Evolutionary conservation across 2,113 vertebrate genomes (phyloP), one percentile per base, ranked within the genome.

Genomic region (Cololabis saira): DNA sequence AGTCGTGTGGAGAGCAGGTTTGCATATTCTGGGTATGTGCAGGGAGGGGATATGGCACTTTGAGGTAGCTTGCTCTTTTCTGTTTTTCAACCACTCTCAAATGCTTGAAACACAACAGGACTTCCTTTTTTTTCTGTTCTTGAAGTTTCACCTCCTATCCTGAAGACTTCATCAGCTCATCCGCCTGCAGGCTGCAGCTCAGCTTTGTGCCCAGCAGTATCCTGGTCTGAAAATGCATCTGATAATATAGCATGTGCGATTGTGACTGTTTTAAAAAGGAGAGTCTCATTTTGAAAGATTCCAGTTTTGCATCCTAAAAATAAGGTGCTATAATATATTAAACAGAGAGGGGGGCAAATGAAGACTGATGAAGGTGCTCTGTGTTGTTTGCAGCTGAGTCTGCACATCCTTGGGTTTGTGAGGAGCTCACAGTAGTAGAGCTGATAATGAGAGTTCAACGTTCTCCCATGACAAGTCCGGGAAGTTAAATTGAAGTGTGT

Each of bases 321-420:
- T 41, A 44, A 67, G 56, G 61, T 40, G 53, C 3, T 59, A 56
- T 56, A 42, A 58, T 47, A 48, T 64, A 50, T 82, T 72, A 79
- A 58, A 63, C 50, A 42, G 45, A 78, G 47, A 53, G 56, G 27
- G 45, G 49, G 59, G 68, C 78, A 87, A 91, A 91, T 87, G 79
- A 87, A 86, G 90, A 91, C 78, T 82, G 89, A 91, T 87, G 70
- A 79, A 61, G 73, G 62, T 30, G 78, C 59, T 82, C 45, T 60
- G 60, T 45, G 57, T 56, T 58, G 66, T 69, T 67, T 65, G 61
- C 64, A 66, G 84, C 75, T 88, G 87, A 91, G 74, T 87, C 72
- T 48, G 83, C 83, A 71, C 16, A 73, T 86, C 18, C 40, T n/a
- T 69, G 62, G 62, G 74, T 65, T 72, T 71, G 17, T 75, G 83